Base-by-base conservation (phyloP, 1,140 invertebrate species). In the Agrypnia vestita region DNA sequence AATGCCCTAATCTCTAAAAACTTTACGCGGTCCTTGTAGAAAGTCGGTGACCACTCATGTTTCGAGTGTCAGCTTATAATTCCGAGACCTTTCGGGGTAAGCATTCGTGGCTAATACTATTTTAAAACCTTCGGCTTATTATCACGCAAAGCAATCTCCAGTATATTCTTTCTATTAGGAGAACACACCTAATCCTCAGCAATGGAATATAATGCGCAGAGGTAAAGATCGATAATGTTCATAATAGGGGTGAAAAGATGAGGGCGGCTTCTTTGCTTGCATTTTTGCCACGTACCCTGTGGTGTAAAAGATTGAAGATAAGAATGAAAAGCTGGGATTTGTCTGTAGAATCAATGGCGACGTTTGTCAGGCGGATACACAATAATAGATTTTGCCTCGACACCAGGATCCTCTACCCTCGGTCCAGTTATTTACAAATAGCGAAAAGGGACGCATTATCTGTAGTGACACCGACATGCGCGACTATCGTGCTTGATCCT, bases 281-380 rank as follows among this genome's bases (percentile, higher is more conserved):
- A 78, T 80, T 82, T 80, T 73, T 77, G 79, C 78, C 78, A 78
- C 62, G 74, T 75, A 77, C 75, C 81, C 81, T 80, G 81, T 71
- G 74, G 81, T 76, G 81, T 79, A 72, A 69, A 55, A 77, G 78
- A 82, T 82, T 49, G 56, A 10, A 67, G 81, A 82, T 82, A 82
- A 82, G 64, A 82, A 81, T 74, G 80, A 73, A 81, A 78, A 80
- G 44, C 44, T 69, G 67, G 78, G 75, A 78, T 79, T 76, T 78
- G 61, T 74, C 56, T 69, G 59, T 61, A 49, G 71, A 78, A 75
- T 82, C 75, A 78, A 78, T 82, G 78, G 81, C 67, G 43, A 53
- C 77, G 71, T 82, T 79, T 79, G 64, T 49, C 64, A 69, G 21
- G 51, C 56, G 80, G 71, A 15, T 56, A 73, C 11, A 56, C 71